These are phyloP conservation scores for Lasioglossum malachurum DNA, from an alignment of 2,888 invertebrate species.

Conservation along the genomic window DNA sequence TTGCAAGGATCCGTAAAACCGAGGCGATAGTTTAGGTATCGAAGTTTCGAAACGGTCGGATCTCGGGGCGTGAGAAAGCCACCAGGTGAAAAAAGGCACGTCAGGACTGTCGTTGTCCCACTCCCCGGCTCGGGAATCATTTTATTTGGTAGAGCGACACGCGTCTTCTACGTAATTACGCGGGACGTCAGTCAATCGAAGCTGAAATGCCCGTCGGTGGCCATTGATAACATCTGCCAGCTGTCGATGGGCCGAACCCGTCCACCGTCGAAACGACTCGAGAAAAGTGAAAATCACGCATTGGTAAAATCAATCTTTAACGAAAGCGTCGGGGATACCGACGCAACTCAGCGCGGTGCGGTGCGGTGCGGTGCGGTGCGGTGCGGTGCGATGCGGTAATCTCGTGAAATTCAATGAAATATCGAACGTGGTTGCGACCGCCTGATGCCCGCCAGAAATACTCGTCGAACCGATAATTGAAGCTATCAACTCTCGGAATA, in stretches of 20 bases:
- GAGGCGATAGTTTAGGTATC: not conserved
- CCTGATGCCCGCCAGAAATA: not conserved
- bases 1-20: not conserved
- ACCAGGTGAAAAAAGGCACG: conserved; percentile 50
- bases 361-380: not conserved
- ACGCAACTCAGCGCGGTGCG: not conserved
- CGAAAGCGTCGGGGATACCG: conserved; percentile 4
- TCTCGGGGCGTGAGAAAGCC: conserved; percentile 59
- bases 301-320: conserved; percentile 27
- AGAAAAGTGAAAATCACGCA: conserved; percentile 43
- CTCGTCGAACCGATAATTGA: not conserved
- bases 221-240: conserved; percentile 62
- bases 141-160: conserved; percentile 62
- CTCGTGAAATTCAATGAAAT: conserved; percentile 13
- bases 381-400: not conserved
- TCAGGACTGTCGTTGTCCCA: conserved; percentile 31
- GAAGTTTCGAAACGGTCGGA: conserved; percentile 48
- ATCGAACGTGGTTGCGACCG: not conserved
- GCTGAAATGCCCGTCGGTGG: conserved; percentile 39
- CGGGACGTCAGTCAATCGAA: conserved; percentile 66
- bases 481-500: not conserved
- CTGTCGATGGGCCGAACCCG: conserved; percentile 46
- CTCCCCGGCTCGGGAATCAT: conserved; percentile 47
- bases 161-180: conserved; percentile 65
- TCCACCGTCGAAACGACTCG: conserved; percentile 21